These are phyloP conservation scores for Anas platyrhynchos DNA, from an alignment of 2,113 vertebrate species.

Conservation along the genomic window DNA sequence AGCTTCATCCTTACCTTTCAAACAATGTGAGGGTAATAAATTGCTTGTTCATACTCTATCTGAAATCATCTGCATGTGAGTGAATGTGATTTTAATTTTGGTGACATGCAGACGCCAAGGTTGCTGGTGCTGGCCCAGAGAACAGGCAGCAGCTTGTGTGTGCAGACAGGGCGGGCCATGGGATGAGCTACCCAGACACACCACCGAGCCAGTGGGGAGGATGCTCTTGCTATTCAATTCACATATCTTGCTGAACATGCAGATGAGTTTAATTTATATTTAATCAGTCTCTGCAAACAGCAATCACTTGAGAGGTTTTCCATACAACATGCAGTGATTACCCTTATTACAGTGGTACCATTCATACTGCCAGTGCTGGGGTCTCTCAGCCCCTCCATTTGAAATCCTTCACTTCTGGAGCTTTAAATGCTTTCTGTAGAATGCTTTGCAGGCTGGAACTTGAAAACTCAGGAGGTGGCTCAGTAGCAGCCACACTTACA, in stretches of 20 bases:
- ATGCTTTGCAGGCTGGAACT: not conserved
- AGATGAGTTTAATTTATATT: slow-evolving; percentile 70
- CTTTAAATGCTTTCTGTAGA: not conserved
- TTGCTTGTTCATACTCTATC: not conserved
- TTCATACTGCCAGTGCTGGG: not conserved
- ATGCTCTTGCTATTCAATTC: slow-evolving; percentile 35
- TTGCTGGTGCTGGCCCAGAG: not conserved
- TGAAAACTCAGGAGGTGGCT: not conserved
- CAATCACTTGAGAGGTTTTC: slow-evolving; percentile 67
- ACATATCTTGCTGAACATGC: slow-evolving; percentile 37
- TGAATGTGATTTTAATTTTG: not conserved
- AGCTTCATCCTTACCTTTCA: fast-evolving
- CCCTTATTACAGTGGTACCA: not conserved
- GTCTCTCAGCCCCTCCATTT: not conserved
- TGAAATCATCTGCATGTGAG: not conserved
- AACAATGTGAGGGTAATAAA: not conserved
- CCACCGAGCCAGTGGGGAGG: not conserved
- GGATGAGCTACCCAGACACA: not conserved
- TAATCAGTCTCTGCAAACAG: slow-evolving; percentile 72
- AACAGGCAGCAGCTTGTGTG: fast-evolving
- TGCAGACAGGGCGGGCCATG: not conserved
- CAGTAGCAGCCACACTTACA: fast-evolving
- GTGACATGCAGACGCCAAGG: not conserved
- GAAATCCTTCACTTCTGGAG: not conserved
- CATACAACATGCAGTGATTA: slow-evolving; percentile 49